Percentiles rank a stretch among this genome's conserved stretches.
Evolutionary conservation across 2,888 invertebrate species (phyloP).

Genomic region (Hyposoter didymator): DNA sequence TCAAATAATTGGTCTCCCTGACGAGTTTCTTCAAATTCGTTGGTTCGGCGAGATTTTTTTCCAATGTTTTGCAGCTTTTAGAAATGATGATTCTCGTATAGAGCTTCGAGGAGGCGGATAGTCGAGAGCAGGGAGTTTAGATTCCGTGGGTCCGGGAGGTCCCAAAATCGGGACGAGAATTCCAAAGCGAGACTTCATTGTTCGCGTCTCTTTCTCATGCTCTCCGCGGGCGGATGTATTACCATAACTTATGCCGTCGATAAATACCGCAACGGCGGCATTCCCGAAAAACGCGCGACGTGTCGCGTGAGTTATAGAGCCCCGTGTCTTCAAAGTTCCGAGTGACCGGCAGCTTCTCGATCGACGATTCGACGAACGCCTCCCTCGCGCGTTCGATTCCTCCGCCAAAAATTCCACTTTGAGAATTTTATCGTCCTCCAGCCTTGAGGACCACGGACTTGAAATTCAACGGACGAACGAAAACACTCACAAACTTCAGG

Average conservation of each 20-base stretch:
- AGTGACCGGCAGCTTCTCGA: slow-evolving; percentile 6
- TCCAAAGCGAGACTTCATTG: slow-evolving; percentile 22
- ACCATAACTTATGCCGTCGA: slow-evolving; percentile 67
- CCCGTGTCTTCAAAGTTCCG: slow-evolving; percentile 2
- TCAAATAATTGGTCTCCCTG: neutral
- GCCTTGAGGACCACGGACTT: neutral
- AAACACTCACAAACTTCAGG: neutral
- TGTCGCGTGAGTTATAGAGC: slow-evolving; percentile 66
- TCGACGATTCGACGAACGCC: slow-evolving; percentile 15
- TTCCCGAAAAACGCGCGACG: slow-evolving; percentile 56
- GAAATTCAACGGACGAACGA: neutral
- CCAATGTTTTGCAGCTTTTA: neutral
- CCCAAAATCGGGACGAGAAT: slow-evolving; percentile 2
- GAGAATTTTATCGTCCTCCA: slow-evolving; percentile 5
- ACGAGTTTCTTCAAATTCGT: neutral
- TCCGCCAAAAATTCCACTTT: slow-evolving; percentile 5
- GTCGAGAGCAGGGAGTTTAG: neutral
- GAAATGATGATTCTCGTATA: neutral
- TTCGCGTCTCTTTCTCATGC: slow-evolving; percentile 32
- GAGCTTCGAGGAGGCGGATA: neutral
- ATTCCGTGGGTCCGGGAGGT: neutral
- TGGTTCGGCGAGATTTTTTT: neutral
- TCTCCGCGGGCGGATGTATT: slow-evolving; percentile 29
- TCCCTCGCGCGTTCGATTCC: neutral
- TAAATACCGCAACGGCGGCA: slow-evolving; percentile 67